Percentiles rank a stretch among this genome's conserved stretches.
These are phyloP conservation scores for Cosmorhoe ocellata DNA, from an alignment of 2,888 invertebrate genomes.

Conservation along the genomic window DNA sequence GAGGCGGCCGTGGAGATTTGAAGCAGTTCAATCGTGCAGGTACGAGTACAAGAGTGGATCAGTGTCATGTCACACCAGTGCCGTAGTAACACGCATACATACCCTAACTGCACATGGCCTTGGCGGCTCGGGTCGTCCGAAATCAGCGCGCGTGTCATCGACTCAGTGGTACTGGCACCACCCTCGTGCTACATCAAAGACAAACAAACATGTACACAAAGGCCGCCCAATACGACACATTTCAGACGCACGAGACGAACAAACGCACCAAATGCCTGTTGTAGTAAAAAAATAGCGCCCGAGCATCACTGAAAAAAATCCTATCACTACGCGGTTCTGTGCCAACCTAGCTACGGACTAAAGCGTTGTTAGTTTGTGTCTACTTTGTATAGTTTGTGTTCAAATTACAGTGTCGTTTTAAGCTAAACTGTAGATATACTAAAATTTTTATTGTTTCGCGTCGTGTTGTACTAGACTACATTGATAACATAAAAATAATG, in stretches of 20 bases:
- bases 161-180: conserved; percentile 95
- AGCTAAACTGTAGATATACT: conserved; percentile 47
- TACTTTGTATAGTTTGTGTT: conserved; percentile 58
- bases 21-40: conserved; percentile 25
- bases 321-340: conserved; percentile 47
- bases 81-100: conserved; percentile 84
- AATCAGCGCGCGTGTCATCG: conserved; percentile 97
- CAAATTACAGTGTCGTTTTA: conserved; percentile 62
- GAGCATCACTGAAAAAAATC: conserved; percentile 52
- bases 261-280: conserved; percentile 64
- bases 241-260: conserved; percentile 41
- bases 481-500: conserved; percentile 57
- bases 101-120: conserved; percentile 97
- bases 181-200: conserved; percentile 92
- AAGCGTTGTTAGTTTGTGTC: conserved; percentile 71
- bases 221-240: conserved; percentile 67
- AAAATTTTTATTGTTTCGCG: conserved; percentile 42
- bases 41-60: conserved; percentile 36
- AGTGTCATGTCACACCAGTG: conserved; percentile 58
- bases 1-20: conserved; percentile 2
- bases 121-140: conserved; percentile 95
- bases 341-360: conserved; percentile 57
- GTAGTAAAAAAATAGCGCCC: conserved; percentile 82
- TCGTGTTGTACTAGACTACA: conserved; percentile 57
- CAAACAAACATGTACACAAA: conserved; percentile 82